phyloP scores from a whole-genome alignment of 30 jellyfish, hydroid and myxozoan species.

The Mastigias papua region DNA sequence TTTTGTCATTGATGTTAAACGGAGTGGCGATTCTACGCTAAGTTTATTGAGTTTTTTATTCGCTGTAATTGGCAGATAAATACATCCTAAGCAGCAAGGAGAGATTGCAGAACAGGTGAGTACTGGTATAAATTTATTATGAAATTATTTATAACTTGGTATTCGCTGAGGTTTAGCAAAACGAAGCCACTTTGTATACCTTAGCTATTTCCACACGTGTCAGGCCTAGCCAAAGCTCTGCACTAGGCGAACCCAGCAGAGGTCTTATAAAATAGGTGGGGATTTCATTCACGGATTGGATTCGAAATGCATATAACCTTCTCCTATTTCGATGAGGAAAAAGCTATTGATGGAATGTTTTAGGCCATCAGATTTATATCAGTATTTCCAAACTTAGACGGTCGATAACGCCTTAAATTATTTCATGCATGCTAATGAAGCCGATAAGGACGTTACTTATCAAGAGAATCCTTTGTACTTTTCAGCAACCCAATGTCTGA shows the following conservation, averaged over 20 bases:
- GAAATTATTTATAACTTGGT: constrained; percentile 2
- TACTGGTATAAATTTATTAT: neutral
- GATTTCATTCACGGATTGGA: neutral
- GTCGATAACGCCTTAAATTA: neutral
- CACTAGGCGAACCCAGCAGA: neutral
- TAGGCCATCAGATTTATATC: neutral
- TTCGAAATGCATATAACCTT: neutral
- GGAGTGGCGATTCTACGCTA: neutral
- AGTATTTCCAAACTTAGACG: neutral
- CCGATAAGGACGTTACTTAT: too few species aligned
- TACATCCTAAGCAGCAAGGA: neutral
- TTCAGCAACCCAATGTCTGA: too few species aligned
- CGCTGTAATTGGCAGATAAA: neutral
- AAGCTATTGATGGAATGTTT: neutral
- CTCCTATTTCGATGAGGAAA: neutral
- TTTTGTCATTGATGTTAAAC: constrained; percentile 11
- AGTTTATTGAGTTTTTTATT: constrained; percentile 6
- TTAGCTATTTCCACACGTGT: constrained; percentile 35
- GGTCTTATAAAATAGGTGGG: neutral
- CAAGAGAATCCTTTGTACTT: neutral
- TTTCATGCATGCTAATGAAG: too few species aligned
- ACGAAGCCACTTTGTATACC: neutral
- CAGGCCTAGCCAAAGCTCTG: constrained; percentile 18
- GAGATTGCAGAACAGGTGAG: neutral
- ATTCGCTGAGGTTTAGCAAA: neutral